A percentile compares a stretch with the other conserved stretches of the same genome.
These are phyloP conservation scores for Catocala nupta DNA, from an alignment of 2,888 invertebrate species.

Conservation along the genomic window DNA sequence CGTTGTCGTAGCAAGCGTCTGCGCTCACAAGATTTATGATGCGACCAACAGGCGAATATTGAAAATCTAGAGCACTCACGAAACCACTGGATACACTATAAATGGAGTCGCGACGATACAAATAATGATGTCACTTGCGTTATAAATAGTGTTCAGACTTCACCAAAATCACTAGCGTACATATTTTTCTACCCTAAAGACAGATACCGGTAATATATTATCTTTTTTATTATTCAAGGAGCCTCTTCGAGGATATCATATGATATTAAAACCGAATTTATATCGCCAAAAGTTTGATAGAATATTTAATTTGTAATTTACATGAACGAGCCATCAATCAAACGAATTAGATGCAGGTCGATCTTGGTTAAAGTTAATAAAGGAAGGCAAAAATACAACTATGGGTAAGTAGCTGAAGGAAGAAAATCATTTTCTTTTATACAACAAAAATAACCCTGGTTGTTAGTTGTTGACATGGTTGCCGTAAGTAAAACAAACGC, in stretches of 20 bases:
- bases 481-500: no score
- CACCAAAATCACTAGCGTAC: slow-evolving; percentile 26
- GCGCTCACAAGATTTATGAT: slow-evolving; percentile 79
- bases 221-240: slow-evolving; percentile 36
- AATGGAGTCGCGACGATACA: slow-evolving; percentile 63
- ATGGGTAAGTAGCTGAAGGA: no score
- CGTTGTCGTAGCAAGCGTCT: slow-evolving; percentile 76
- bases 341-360: slow-evolving; percentile 46
- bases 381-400: background rate
- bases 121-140: slow-evolving; percentile 49
- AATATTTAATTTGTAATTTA: slow-evolving; percentile 45
- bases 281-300: slow-evolving; percentile 30
- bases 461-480: no score
- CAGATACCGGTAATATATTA: slow-evolving; percentile 42
- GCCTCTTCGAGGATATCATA: slow-evolving; percentile 28
- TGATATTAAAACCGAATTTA: slow-evolving; percentile 27
- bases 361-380: slow-evolving; percentile 23
- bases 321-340: slow-evolving; percentile 59
- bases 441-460: no score
- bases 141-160: slow-evolving; percentile 35
- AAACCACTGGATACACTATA: slow-evolving; percentile 76
- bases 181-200: slow-evolving; percentile 30
- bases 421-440: no score
- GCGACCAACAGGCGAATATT: slow-evolving; percentile 82
- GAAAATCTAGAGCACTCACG: slow-evolving; percentile 78